Base-by-base conservation (phyloP, 2,888 invertebrate species). In the Phyllotreta cruciferae region DNA sequence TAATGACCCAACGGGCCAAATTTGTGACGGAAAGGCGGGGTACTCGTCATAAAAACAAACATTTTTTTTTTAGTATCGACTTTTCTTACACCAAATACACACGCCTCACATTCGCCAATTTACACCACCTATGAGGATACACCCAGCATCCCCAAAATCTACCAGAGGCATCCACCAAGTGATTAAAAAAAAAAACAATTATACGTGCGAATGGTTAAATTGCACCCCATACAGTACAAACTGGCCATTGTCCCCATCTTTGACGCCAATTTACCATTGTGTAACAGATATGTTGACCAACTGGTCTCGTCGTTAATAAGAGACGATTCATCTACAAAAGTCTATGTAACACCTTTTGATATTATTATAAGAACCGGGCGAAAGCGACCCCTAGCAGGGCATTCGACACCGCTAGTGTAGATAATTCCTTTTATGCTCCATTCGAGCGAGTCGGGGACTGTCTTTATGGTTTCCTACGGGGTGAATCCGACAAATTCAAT, bases 391-490 rank as follows among this genome's bases (percentile, higher is more conserved):
- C 63, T 44, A 50, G 63, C 55, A 38, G 10, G 10, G 10, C 8
- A 10, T 41, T 54, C 47, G 47, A 41, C 37, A 62, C 56, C 37
- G 55, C 62, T 47, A 60, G 45, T 50, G 60, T 53, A 60, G 56
- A 62, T 62, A 65, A 65, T 65, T 65, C 65, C 56, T 50, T 67
- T 67, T 63, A 62, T 66, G 60, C 56, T 58, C 14, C 47, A 47
- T 45, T 54, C 39, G 58, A 47, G 42, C 54, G 63, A 63, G 45
- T 57, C 56, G 42, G 57, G 34, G 37, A 24, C 47, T 35, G 35
- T 49, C 49, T 52, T 52, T 52, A 7, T 50, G 9, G 11, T 13
- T 37, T 35, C 10, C 5, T 52, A 52, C 52, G 38, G 52, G 52
- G 52, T 52, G 52, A 34, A 34, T 6, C 6, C 35, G n/a, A 35